Percentiles rank a stretch among this genome's conserved stretches.
Evolutionary conservation across 92 coral and sea anemone species (phyloP).

Genomic region (Chrysogorgia sp.): DNA sequence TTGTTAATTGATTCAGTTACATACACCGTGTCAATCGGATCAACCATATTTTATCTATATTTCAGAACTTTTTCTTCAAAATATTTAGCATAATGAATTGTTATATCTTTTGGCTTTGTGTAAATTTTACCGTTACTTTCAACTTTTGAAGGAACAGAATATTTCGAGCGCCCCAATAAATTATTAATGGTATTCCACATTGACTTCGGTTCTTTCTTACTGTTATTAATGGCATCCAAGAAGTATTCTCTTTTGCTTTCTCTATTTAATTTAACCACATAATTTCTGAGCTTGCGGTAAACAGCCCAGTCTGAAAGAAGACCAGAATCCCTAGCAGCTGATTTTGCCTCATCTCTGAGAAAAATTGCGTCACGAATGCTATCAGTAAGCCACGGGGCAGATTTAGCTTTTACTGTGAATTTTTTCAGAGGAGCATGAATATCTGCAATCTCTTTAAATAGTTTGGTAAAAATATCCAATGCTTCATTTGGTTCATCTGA

Average conservation of each 20-base stretch:
- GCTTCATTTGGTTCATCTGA: no score
- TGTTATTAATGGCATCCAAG: not conserved
- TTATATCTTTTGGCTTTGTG: not conserved
- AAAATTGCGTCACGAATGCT: not conserved
- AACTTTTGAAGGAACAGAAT: not conserved
- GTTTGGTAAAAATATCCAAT: no score
- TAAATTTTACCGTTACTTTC: not conserved
- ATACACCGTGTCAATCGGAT: conserved; percentile 3
- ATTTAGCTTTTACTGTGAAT: conserved; percentile 2
- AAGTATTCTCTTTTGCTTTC: not conserved
- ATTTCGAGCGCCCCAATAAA: not conserved
- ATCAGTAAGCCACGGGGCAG: conserved; percentile 17
- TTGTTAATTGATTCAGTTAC: conserved; percentile 3
- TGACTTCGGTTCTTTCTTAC: conserved; percentile 6
- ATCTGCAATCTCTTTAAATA: conserved; percentile 10
- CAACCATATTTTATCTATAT: not conserved
- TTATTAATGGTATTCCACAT: conserved; percentile 45
- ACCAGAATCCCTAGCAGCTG: not conserved
- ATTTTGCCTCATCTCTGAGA: conserved; percentile 4
- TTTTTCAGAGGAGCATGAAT: conserved; percentile 7
- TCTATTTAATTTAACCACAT: not conserved
- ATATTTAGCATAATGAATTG: not conserved
- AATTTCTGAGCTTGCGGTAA: conserved; percentile 14
- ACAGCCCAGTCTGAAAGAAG: conserved; percentile 14
- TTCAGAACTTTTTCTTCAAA: conserved; percentile 2